phyloP scores from a whole-genome alignment of 2,797 vertebrate genomes.

The Gobio occitaniae region DNA sequence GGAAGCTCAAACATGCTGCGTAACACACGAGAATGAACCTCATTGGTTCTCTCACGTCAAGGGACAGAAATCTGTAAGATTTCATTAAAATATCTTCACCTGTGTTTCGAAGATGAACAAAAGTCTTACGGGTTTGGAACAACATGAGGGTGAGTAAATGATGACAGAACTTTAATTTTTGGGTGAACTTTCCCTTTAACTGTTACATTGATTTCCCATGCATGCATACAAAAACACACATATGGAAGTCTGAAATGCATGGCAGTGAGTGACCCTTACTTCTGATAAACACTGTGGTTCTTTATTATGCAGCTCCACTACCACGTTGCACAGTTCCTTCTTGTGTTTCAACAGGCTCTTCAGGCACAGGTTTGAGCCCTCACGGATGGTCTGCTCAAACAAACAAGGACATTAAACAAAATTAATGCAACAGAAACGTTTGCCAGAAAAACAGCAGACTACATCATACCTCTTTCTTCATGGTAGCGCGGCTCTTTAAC shows the following conservation, averaged over 20 bases:
- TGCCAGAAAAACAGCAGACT: background rate
- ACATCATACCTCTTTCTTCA: conserved; percentile 85
- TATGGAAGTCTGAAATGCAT: background rate
- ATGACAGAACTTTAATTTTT: background rate
- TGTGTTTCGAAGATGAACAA: background rate
- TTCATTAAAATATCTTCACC: no score
- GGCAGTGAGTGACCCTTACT: conserved; percentile 71
- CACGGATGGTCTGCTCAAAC: conserved; percentile 85
- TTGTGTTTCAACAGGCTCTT: conserved; percentile 89
- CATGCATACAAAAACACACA: background rate
- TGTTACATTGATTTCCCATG: background rate
- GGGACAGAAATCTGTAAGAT: no score
- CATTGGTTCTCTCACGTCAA: no score
- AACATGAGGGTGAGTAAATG: background rate
- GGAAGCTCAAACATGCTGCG: no score
- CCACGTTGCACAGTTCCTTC: conserved; percentile 88
- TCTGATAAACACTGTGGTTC: conserved; percentile 81
- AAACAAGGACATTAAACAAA: conserved; percentile 28
- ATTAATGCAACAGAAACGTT: background rate
- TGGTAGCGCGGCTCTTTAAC: conserved; percentile 79
- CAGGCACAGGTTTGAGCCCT: conserved; percentile 82
- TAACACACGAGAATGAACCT: no score
- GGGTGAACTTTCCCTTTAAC: background rate
- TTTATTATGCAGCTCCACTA: conserved; percentile 79
- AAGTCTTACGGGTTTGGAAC: background rate